Percentiles rank a stretch among this genome's conserved stretches.
These are phyloP conservation scores for Tragopan temminckii DNA, from an alignment of 2,797 vertebrate species.

Conservation along the genomic window DNA sequence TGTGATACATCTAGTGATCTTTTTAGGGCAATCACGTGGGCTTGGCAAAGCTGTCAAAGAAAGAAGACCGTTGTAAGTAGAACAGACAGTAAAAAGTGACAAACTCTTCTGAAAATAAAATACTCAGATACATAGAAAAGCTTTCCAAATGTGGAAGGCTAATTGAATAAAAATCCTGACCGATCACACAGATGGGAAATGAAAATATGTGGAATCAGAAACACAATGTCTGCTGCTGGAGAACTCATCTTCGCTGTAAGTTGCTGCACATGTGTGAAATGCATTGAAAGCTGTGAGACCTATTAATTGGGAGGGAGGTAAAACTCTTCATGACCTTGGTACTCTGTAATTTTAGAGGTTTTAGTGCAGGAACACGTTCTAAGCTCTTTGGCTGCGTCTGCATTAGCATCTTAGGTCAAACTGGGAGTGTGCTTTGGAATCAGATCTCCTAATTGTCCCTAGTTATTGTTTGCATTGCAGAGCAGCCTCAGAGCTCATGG, in stretches of 20 bases:
- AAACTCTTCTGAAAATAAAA: not conserved
- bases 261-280: not conserved
- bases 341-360: conserved; percentile 31
- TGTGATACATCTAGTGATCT: not conserved
- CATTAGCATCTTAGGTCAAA: not conserved
- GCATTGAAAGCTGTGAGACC: not conserved
- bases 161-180: not conserved
- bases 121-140: not conserved
- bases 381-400: not conserved
- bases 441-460: not conserved
- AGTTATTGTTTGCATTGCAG: fast-evolving
- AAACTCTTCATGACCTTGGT: conserved; percentile 1
- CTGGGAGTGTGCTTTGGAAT: not conserved
- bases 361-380: conserved; percentile 17
- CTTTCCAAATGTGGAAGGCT: not conserved
- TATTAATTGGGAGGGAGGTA: not conserved
- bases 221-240: not conserved
- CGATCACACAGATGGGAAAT: conserved; percentile 19
- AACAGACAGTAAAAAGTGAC: not conserved
- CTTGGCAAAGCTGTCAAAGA: not conserved
- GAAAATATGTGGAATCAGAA: not conserved
- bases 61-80: not conserved
- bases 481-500: not conserved
- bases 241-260: not conserved
- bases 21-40: not conserved